Conservation (phyloP, 2,113 vertebrate genomes). For the Lagenorhynchus albirostris region DNA sequence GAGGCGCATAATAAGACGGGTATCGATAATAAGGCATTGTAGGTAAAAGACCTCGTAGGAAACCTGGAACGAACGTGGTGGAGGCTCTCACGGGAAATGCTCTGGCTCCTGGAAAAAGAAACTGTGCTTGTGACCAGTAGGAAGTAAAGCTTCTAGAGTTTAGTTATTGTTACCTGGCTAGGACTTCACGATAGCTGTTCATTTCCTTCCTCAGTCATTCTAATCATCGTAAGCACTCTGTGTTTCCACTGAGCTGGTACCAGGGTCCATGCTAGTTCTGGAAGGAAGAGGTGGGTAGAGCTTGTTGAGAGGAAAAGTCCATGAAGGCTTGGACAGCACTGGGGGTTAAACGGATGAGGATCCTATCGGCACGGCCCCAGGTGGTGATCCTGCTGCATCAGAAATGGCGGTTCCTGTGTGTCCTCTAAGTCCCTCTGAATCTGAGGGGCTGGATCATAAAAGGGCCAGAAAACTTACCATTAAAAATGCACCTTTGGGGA, state of each 20-base stretch:
- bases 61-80: too few species aligned
- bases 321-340: too few species aligned
- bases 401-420: too few species aligned
- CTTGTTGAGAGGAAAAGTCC: neutral
- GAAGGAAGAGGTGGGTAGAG: neutral
- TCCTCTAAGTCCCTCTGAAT: neutral
- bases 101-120: neutral
- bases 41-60: neutral
- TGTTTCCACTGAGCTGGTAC: too few species aligned
- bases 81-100: neutral
- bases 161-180: neutral
- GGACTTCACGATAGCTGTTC: too few species aligned
- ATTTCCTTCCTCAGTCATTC: too few species aligned
- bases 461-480: neutral
- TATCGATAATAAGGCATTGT: neutral
- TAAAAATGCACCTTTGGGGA: neutral
- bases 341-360: too few species aligned
- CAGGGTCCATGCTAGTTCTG: neutral
- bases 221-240: neutral
- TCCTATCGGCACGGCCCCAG: fast-evolving
- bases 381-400: neutral
- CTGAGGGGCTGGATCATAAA: fast-evolving
- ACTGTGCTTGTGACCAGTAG: fast-evolving
- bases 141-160: neutral
- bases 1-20: neutral